Evolutionary conservation across 2,888 invertebrate genomes (phyloP).

Genomic region (Plusia festucae): DNA sequence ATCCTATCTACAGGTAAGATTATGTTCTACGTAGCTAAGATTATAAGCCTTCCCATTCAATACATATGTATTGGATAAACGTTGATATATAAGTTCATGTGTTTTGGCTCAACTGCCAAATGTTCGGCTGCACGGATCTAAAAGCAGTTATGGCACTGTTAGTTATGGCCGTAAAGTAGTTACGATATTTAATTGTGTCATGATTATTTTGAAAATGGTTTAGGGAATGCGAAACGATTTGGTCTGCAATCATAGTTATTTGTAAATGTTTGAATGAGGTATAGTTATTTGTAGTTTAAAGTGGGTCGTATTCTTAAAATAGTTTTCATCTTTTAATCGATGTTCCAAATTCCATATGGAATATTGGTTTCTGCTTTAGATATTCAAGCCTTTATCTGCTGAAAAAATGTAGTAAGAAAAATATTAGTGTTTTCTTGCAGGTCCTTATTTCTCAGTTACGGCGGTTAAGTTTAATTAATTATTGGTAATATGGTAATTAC

Average conservation of each 20-base stretch:
- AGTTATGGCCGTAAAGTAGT: slow-evolving; percentile 24
- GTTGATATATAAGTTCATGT: slow-evolving; percentile 27
- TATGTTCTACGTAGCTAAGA: slow-evolving; percentile 8
- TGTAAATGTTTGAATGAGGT: neutral
- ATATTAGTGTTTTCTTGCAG: too few relatives aligned
- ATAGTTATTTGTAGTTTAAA: neutral
- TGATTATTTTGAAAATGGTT: slow-evolving; percentile 44
- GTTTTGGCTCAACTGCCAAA: slow-evolving; percentile 53
- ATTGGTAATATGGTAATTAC: neutral
- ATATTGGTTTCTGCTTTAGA: too few relatives aligned
- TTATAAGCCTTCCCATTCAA: slow-evolving; percentile 6
- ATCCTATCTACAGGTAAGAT: slow-evolving; percentile 32
- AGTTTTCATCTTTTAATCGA: too few relatives aligned
- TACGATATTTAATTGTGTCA: slow-evolving; percentile 37
- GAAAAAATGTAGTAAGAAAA: too few relatives aligned
- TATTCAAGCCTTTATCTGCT: too few relatives aligned
- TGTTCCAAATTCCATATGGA: too few relatives aligned
- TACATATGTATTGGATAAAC: slow-evolving; percentile 14
- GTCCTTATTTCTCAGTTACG: too few relatives aligned
- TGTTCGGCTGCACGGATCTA: slow-evolving; percentile 38
- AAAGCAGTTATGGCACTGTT: slow-evolving; percentile 35
- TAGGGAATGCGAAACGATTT: neutral
- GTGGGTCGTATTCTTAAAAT: too few relatives aligned
- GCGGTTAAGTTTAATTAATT: neutral
- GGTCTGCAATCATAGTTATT: neutral